A percentile compares a stretch with the other conserved stretches of the same genome.
Evolutionary conservation across 2,113 vertebrate species (phyloP).

Genomic region (Erythrocebus patas): DNA sequence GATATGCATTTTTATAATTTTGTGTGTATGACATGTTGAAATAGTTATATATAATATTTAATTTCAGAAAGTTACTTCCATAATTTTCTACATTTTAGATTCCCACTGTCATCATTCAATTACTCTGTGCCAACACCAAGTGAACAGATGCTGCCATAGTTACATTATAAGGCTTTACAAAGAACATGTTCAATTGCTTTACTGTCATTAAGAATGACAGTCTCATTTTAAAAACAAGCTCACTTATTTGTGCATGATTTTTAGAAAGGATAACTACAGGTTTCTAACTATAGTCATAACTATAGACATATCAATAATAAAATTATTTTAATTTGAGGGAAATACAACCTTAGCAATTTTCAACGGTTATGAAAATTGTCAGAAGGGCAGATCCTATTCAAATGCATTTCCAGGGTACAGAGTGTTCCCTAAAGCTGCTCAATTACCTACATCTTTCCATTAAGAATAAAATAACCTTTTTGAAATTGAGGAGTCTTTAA

Average conservation of each 20-base stretch:
- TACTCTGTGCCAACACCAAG: not conserved
- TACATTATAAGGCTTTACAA: not conserved
- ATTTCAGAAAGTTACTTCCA: constrained; percentile 10
- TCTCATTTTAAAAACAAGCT: constrained; percentile 42
- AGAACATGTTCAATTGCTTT: not conserved
- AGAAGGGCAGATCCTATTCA: not conserved
- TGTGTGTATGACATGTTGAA: not conserved
- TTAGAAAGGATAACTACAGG: not conserved
- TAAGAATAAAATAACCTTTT: not conserved
- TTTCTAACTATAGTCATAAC: constrained; percentile 24
- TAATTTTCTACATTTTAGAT: constrained; percentile 36
- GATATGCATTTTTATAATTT: not conserved
- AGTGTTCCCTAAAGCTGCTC: not conserved
- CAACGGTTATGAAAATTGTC: constrained; percentile 9
- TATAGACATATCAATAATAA: constrained; percentile 36
- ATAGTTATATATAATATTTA: not conserved
- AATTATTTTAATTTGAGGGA: constrained; percentile 19
- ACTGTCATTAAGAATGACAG: constrained; percentile 33
- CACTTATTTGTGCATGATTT: constrained; percentile 18
- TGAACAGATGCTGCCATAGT: not conserved
- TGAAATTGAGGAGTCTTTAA: not conserved
- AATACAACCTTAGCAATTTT: constrained; percentile 37
- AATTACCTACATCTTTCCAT: not conserved
- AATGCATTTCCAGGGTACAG: not conserved
- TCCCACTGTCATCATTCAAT: not conserved